A percentile compares a stretch with the other conserved stretches of the same genome.
These are phyloP conservation scores for Grammomys surdaster DNA, from an alignment of 2,113 vertebrate genomes.

Conservation along the genomic window DNA sequence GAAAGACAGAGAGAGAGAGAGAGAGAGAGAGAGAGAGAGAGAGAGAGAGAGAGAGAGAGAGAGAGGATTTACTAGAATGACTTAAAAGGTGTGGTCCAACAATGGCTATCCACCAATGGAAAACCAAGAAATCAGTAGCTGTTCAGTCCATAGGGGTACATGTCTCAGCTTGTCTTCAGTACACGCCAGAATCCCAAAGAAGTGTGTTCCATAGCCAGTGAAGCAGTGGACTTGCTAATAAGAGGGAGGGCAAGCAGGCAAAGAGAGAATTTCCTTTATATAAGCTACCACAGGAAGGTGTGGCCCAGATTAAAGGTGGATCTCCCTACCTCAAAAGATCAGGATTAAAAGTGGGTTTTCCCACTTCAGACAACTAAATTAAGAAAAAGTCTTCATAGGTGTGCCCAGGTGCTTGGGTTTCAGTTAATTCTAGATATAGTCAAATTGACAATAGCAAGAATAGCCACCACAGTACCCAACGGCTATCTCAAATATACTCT, in stretches of 20 bases:
- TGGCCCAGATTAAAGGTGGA: background rate
- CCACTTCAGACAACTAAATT: background rate
- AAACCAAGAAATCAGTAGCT: background rate
- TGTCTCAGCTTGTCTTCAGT: background rate
- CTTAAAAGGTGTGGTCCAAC: background rate
- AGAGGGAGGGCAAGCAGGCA: background rate
- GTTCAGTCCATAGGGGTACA: background rate
- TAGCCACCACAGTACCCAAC: background rate
- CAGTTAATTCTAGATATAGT: background rate
- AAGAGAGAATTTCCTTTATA: background rate
- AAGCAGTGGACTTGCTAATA: background rate
- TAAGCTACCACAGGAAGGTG: background rate
- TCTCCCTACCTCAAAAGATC: background rate
- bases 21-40: no score
- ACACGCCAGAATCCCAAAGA: no score
- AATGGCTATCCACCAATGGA: background rate
- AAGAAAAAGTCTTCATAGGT: background rate
- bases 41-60: no score
- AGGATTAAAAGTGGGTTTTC: background rate
- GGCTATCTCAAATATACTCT: background rate
- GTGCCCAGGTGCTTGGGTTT: background rate
- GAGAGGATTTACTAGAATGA: background rate
- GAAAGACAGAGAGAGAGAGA: no score
- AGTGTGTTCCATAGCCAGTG: background rate
- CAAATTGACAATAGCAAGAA: background rate